Conservation (phyloP, 2,113 vertebrate species). For the Potamarius usumacintae region DNA sequence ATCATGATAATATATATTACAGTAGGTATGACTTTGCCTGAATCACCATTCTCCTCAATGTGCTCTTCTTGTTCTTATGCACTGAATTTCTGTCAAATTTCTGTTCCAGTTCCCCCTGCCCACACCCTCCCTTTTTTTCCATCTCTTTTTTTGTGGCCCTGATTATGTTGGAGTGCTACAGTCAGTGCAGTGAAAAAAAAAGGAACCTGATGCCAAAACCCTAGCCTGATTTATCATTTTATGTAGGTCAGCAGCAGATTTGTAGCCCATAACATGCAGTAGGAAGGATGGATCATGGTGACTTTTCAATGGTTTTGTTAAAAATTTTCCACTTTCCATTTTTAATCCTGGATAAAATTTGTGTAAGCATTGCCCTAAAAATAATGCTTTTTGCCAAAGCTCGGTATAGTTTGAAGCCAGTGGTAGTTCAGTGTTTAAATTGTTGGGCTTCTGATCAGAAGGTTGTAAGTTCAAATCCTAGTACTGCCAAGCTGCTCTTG, state of each 20-base stretch:
- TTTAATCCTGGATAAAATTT: background rate
- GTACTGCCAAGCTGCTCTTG: background rate
- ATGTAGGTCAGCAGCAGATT: background rate
- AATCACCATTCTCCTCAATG: background rate
- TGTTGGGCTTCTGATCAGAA: background rate
- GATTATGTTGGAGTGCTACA: background rate
- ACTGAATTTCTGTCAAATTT: background rate
- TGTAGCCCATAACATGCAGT: background rate
- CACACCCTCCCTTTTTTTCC: background rate
- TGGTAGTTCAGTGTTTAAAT: background rate
- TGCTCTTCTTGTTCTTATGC: background rate
- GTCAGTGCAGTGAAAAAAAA: background rate
- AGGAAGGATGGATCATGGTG: background rate
- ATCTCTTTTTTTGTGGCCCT: background rate
- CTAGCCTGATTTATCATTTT: background rate
- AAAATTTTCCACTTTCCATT: background rate
- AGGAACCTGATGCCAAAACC: background rate
- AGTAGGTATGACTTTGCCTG: background rate
- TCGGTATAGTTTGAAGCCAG: background rate
- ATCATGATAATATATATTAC: no score
- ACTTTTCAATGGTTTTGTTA: background rate
- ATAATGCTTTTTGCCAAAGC: background rate
- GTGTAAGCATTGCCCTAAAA: background rate
- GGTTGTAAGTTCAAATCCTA: background rate
- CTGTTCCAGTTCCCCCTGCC: background rate